Conservation (phyloP, 2,113 vertebrate species). For the Protobothrops mucrosquamatus region DNA sequence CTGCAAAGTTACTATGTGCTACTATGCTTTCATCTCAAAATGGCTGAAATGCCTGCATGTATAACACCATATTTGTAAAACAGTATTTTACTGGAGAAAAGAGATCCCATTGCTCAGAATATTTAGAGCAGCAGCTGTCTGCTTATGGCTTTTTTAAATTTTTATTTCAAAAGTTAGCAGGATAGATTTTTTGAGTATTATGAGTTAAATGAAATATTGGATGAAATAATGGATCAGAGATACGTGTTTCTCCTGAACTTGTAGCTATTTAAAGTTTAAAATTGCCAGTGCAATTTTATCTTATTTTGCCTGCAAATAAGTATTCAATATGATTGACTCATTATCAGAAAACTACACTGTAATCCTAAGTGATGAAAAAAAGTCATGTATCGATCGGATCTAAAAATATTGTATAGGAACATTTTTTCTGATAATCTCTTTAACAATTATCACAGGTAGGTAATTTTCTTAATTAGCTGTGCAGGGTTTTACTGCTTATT, state of each 20-base stretch:
- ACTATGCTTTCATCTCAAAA: slow-evolving; percentile 3
- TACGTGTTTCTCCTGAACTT: background rate
- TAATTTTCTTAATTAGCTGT: slow-evolving; percentile 38
- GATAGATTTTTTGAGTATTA: background rate
- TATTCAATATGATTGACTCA: slow-evolving; percentile 50
- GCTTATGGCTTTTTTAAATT: background rate
- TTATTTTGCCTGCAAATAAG: slow-evolving; percentile 24
- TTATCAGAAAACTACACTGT: slow-evolving; percentile 50
- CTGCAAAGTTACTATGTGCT: slow-evolving; percentile 10
- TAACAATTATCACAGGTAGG: slow-evolving; percentile 46
- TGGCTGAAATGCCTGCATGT: background rate
- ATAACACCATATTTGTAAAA: background rate
- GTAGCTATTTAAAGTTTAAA: slow-evolving; percentile 14
- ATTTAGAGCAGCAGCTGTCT: background rate
- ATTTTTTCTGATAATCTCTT: slow-evolving; percentile 51
- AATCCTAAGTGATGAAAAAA: slow-evolving; percentile 38
- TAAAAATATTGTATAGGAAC: slow-evolving; percentile 41
- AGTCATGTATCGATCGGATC: background rate
- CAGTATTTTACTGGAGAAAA: slow-evolving; percentile 21
- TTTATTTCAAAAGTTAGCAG: background rate
- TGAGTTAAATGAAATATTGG: background rate
- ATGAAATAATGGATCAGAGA: slow-evolving; percentile 2
- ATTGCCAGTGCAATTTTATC: slow-evolving; percentile 40
- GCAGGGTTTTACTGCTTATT: slow-evolving; percentile 48
- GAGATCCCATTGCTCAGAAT: background rate